Conservation (phyloP, 2,888 invertebrate species). For the Erpobdella octoculata region DNA sequence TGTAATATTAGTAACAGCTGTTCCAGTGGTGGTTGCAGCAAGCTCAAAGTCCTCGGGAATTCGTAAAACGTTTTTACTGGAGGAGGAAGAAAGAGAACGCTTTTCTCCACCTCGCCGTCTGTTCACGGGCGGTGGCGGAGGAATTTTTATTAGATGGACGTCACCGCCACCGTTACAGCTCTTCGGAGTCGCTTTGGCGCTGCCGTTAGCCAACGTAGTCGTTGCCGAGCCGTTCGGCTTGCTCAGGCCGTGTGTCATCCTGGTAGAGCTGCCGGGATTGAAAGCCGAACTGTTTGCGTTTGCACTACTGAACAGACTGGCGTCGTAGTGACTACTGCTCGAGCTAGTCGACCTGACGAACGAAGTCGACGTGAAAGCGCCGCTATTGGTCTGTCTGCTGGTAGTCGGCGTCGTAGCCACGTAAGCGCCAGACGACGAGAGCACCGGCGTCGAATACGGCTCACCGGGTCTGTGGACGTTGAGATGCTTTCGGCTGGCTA, state of each 20-base stretch:
- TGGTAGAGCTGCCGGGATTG: neutral
- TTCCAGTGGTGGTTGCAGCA: neutral
- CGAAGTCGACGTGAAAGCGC: too few species aligned
- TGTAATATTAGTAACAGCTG: neutral
- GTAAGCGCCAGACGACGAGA: neutral
- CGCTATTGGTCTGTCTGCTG: neutral
- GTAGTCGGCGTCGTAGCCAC: neutral
- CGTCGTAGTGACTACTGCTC: neutral
- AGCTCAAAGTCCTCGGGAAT: neutral
- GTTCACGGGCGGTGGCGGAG: constrained; percentile 14
- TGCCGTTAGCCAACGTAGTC: neutral
- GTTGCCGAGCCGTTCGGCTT: neutral
- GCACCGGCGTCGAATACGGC: neutral
- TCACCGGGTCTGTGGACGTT: neutral
- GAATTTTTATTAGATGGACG: neutral
- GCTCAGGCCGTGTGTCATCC: neutral
- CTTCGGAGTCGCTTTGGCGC: neutral
- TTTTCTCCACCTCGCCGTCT: constrained; percentile 4
- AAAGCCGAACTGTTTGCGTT: neutral
- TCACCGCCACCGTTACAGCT: neutral
- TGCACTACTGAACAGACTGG: neutral
- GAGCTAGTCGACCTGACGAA: neutral
- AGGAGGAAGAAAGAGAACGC: constrained; percentile 12
- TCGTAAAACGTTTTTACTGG: neutral
- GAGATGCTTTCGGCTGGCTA: constrained; percentile 19